Evolutionary conservation across 2,797 vertebrate genomes (phyloP).

Genomic region (Ataeniobius toweri): DNA sequence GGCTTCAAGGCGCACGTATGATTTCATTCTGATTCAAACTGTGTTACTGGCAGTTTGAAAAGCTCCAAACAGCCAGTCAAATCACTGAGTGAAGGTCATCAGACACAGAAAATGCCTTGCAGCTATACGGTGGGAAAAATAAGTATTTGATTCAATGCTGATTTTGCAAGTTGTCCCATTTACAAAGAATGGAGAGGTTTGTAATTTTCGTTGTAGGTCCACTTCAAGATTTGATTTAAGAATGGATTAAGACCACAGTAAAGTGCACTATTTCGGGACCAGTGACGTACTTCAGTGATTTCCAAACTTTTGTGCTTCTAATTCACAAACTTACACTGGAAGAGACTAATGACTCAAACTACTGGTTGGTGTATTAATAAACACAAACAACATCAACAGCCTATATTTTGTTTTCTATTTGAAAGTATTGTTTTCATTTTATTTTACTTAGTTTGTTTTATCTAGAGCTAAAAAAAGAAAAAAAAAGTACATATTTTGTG

Average conservation of each 20-base stretch:
- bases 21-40: background rate
- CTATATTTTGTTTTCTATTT: background rate
- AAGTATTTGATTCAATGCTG: too few species aligned
- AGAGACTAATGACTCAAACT: background rate
- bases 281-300: background rate
- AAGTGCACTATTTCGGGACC: background rate
- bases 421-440: background rate
- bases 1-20: background rate
- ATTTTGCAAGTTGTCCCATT: too few species aligned
- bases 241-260: background rate
- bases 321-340: background rate
- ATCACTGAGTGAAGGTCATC: background rate
- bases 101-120: background rate
- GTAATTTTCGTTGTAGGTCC: too few species aligned
- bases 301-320: background rate
- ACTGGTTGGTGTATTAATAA: background rate
- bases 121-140: too few species aligned
- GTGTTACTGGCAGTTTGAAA: background rate
- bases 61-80: background rate
- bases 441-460: background rate
- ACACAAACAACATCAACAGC: background rate
- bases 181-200: too few species aligned
- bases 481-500: background rate
- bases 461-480: background rate
- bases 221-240: background rate